Evolutionary conservation across 2,797 vertebrate genomes (phyloP).

Genomic region (Lithobates pipiens): DNA sequence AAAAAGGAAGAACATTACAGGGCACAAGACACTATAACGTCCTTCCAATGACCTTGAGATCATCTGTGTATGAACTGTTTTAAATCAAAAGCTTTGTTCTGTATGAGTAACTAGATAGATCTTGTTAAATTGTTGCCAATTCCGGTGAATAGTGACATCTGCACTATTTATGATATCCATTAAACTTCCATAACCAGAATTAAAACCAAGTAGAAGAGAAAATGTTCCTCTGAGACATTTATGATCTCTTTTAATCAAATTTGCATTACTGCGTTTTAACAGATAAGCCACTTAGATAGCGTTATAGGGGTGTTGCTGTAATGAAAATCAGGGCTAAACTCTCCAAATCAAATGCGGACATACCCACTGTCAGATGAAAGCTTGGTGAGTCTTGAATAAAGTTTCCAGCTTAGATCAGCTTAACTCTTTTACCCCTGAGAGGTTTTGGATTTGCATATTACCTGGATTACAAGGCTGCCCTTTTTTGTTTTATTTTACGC

Average conservation of each 20-base stretch:
- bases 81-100: slow-evolving; percentile 34
- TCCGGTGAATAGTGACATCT: slow-evolving; percentile 37
- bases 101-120: slow-evolving; percentile 39
- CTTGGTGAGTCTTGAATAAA: slow-evolving; percentile 41
- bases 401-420: slow-evolving; percentile 46
- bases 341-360: slow-evolving; percentile 38
- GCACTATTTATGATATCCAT: slow-evolving; percentile 56
- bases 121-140: slow-evolving; percentile 48
- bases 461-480: slow-evolving; percentile 16
- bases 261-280: slow-evolving; percentile 36
- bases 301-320: neutral
- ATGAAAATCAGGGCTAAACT: slow-evolving; percentile 31
- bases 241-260: slow-evolving; percentile 55
- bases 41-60: slow-evolving; percentile 40
- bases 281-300: slow-evolving; percentile 34
- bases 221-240: slow-evolving; percentile 50
- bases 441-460: slow-evolving; percentile 33
- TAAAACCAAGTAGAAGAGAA: slow-evolving; percentile 43
- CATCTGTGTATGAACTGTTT: slow-evolving; percentile 1
- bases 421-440: slow-evolving; percentile 46
- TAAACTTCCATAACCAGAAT: slow-evolving; percentile 55
- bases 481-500: slow-evolving; percentile 34
- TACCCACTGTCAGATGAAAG: slow-evolving; percentile 34
- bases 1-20: neutral
- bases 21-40: neutral